Base-by-base conservation (phyloP, 2,113 vertebrate genomes). In the Elephantulus edwardii region DNA sequence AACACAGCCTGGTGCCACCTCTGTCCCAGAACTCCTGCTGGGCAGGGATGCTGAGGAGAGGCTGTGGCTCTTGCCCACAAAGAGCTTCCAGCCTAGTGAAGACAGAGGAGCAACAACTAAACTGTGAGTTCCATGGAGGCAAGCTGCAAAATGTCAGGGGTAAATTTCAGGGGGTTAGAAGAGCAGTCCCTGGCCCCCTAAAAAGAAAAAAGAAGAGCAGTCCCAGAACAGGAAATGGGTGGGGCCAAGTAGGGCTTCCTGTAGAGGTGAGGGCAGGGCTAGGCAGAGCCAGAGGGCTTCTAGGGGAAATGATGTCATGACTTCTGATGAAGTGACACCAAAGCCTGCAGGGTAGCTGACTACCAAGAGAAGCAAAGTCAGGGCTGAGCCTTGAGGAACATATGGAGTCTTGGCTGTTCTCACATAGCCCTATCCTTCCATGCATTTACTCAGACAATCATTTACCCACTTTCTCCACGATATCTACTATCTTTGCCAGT, bases 141-240 rank as follows among this genome's bases (percentile, higher is more conserved):
- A 64, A 0, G 14, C 40, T 0, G 1, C 30, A 48, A 28, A 40
- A 30, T 19, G 2, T 11, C 58, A 19, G 11, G 26, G 26, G 5
- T 22, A 1, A 10, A 35, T 16, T 4, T 20, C 20, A 20, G 58
- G 28, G 3, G n/a, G 38, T 8, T 35, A 28, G 54, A 3, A 17
- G 1, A 30, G 17, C 12, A 13, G 28, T 22, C 44, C n/a, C 42
- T 2, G 28, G 24, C 44, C n/a, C 42, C 3, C 20, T 58, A 22
- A 58, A 10, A 6, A 20, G 16, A 66, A 42, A 82, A 14, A 3
- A 68, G 3, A 24, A n/a, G n/a, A n/a, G n/a, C n/a, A n/a, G n/a
- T n/a, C n/a, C n/a, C n/a, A n/a, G n/a, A n/a, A n/a, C n/a, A n/a
- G n/a, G n/a, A 2, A 10, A 3, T 2, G 26, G n/a, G 71, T 0